Evolutionary conservation across 2,113 vertebrate species (phyloP).

Genomic region (Tachysurus vachellii): DNA sequence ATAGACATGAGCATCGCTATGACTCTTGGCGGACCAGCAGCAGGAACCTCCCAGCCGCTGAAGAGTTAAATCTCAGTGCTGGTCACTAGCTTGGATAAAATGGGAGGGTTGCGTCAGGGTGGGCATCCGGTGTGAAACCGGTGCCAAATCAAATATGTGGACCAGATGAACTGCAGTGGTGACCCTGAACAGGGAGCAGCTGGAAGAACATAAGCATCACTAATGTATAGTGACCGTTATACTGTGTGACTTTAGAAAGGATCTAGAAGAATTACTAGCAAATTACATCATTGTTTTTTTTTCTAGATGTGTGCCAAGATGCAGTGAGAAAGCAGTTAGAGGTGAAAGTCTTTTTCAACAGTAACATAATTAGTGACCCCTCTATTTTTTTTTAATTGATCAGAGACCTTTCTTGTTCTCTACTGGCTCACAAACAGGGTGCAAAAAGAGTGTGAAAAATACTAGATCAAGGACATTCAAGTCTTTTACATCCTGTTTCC

Average conservation of each 20-base stretch:
- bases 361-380: background rate
- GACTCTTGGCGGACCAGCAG: too few relatives aligned
- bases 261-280: background rate
- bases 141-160: too few relatives aligned
- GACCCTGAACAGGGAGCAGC: too few relatives aligned
- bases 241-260: background rate
- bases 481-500: background rate
- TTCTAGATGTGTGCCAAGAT: background rate
- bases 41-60: too few relatives aligned
- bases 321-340: background rate
- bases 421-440: background rate
- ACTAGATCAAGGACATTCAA: background rate
- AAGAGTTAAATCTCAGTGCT: too few relatives aligned
- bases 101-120: too few relatives aligned
- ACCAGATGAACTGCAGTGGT: too few relatives aligned
- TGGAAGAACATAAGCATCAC: background rate
- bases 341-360: background rate
- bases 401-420: background rate
- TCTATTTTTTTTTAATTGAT: background rate
- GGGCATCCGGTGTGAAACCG: too few relatives aligned
- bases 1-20: background rate
- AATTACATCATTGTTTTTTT: too few relatives aligned
- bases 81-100: too few relatives aligned
- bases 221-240: background rate
- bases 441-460: background rate